A percentile compares a stretch with the other conserved stretches of the same genome.
Conservation (phyloP, 2,797 vertebrate species). For the Galago senegalensis region DNA sequence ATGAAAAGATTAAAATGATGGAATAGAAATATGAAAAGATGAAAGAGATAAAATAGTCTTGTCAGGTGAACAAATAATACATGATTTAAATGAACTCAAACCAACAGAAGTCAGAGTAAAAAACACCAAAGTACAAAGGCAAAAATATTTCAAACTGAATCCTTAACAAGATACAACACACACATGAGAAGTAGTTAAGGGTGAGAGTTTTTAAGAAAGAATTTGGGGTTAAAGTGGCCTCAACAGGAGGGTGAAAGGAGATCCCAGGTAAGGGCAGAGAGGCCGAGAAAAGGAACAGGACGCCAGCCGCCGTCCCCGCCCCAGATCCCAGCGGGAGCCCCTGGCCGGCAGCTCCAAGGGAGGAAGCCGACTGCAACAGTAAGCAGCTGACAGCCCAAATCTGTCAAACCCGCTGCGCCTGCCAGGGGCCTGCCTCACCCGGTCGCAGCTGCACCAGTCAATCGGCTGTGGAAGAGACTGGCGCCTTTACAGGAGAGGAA, state of each 20-base stretch:
- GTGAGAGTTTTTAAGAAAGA: constrained; percentile 15
- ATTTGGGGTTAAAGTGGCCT: neutral
- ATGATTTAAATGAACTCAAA: constrained; percentile 46
- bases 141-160: constrained; percentile 23
- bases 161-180: neutral
- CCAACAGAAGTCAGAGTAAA: constrained; percentile 5
- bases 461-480: neutral
- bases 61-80: constrained; percentile 2
- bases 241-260: neutral
- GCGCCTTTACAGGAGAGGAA: neutral
- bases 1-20: constrained; percentile 40
- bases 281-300: neutral
- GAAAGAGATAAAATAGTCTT: constrained; percentile 32
- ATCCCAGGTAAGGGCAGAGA: neutral
- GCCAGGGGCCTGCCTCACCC: neutral
- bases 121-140: neutral
- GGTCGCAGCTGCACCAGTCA: constrained; percentile 14
- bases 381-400: constrained; percentile 53
- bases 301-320: too few species aligned
- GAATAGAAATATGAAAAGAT: constrained; percentile 9
- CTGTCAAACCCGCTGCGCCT: neutral
- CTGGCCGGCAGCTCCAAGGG: neutral
- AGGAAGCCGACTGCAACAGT: neutral
- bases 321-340: neutral
- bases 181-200: neutral